These are phyloP conservation scores for Nemurella pictetii DNA, from an alignment of 2,888 invertebrate genomes.

Conservation along the genomic window DNA sequence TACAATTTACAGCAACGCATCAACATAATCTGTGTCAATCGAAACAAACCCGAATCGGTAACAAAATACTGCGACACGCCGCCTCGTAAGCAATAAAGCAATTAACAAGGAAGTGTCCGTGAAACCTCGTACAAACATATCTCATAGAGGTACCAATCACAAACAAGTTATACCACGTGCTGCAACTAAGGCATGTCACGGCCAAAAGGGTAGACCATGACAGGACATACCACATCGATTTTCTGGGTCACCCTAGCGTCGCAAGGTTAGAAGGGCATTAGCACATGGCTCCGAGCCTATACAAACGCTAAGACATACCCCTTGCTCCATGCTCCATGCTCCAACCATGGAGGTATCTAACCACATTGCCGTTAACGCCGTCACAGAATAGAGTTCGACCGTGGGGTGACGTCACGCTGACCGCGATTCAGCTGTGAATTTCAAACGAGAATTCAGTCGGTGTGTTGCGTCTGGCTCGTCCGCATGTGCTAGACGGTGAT, in stretches of 20 bases:
- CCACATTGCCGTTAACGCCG: not conserved
- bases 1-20: no score
- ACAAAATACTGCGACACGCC: no score
- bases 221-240: not conserved
- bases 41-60: no score
- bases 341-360: no score
- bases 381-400: no score
- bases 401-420: not conserved
- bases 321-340: not conserved
- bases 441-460: not conserved
- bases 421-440: not conserved
- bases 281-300: not conserved
- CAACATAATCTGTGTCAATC: no score
- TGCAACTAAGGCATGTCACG: no score
- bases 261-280: not conserved
- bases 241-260: not conserved
- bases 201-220: not conserved
- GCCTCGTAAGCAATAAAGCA: not conserved
- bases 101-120: not conserved
- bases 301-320: not conserved
- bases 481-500: no score
- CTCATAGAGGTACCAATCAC: no score
- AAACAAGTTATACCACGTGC: no score
- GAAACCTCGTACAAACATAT: no score
- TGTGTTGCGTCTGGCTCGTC: not conserved